A percentile compares a stretch with the other conserved stretches of the same genome.
Conservation (phyloP, 92 coral and sea anemone species). For the Palythoa grandis region DNA sequence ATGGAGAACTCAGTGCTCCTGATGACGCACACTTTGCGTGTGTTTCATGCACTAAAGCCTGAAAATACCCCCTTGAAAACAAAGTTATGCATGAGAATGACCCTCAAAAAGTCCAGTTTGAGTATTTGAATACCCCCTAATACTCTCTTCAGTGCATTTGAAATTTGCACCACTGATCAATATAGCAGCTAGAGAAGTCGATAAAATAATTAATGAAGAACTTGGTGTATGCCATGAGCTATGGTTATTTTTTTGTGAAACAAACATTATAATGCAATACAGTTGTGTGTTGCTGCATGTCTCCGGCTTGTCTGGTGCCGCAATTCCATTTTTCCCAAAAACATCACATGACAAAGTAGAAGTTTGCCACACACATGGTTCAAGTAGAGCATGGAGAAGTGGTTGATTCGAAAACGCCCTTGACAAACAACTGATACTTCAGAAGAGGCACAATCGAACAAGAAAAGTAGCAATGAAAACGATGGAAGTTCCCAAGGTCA, state of each 20-base stretch:
- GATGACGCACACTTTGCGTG: slow-evolving; percentile 4
- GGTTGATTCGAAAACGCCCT: too few species aligned
- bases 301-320: neutral
- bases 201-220: slow-evolving; percentile 17
- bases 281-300: neutral
- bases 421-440: neutral
- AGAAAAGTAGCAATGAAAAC: neutral
- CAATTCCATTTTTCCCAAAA: too few species aligned
- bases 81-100: slow-evolving; percentile 31
- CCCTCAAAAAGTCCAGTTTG: slow-evolving; percentile 34
- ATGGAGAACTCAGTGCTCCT: neutral
- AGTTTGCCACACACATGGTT: too few species aligned
- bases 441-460: neutral
- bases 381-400: too few species aligned
- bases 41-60: slow-evolving; percentile 22
- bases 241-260: slow-evolving; percentile 3
- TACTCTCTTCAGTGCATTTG: slow-evolving; percentile 16
- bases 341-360: too few species aligned
- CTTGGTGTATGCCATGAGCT: neutral
- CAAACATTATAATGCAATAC: neutral
- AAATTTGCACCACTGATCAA: slow-evolving; percentile 10
- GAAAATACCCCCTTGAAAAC: slow-evolving; percentile 34
- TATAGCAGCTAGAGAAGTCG: slow-evolving; percentile 18
- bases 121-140: slow-evolving; percentile 7
- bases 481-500: neutral